Evolutionary conservation across 2,113 vertebrate species (phyloP).

Genomic region (Carassius gibelio): DNA sequence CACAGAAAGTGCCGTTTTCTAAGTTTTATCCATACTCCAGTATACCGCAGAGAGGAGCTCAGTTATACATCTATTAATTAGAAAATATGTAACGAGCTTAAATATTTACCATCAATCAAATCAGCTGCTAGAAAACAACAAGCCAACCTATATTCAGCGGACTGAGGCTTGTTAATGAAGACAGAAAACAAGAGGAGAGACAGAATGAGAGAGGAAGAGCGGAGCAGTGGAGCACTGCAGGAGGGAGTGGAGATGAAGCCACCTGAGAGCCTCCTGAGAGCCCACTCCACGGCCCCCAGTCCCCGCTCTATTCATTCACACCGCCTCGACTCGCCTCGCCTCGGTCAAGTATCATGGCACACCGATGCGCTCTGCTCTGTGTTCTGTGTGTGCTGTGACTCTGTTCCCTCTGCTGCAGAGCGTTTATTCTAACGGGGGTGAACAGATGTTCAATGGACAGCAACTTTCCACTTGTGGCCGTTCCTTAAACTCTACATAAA

Average conservation of each 20-base stretch:
- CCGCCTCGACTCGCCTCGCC: neutral
- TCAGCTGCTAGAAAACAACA: neutral
- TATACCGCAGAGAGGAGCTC: neutral
- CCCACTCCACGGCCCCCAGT: slow-evolving; percentile 57
- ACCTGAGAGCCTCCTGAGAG: neutral
- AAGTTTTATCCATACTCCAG: no score
- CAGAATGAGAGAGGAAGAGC: neutral
- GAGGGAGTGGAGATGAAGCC: slow-evolving; percentile 18
- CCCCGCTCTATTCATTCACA: slow-evolving; percentile 64
- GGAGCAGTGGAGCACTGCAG: neutral
- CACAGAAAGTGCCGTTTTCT: no score
- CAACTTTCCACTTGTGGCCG: neutral
- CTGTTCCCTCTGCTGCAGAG: no score
- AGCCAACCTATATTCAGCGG: neutral
- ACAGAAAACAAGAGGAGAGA: slow-evolving; percentile 7
- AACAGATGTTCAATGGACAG: neutral
- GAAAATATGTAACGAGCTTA: neutral
- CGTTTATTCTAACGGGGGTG: neutral
- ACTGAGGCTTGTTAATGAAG: slow-evolving; percentile 21
- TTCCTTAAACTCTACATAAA: neutral
- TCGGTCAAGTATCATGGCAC: neutral
- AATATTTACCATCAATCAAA: neutral
- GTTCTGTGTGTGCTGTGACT: neutral
- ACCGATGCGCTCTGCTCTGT: neutral
- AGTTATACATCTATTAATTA: neutral